Evolutionary conservation across 2,888 invertebrate species (phyloP).

Genomic region (Stenodema calcarata): DNA sequence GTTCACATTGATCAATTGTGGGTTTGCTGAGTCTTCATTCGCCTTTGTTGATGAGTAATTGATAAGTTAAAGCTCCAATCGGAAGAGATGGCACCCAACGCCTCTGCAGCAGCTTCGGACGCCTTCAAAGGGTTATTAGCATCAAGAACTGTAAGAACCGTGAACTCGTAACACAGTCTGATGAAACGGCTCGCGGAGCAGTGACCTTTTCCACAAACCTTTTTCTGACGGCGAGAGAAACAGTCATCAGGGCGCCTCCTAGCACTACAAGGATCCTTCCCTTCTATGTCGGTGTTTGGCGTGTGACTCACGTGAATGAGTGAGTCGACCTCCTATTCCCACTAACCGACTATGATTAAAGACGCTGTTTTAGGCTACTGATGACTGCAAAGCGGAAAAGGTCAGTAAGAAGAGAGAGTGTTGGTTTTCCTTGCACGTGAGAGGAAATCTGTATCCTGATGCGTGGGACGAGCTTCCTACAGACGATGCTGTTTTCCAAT

Average conservation of each 20-base stretch:
- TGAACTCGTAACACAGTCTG: not conserved
- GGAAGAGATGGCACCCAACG: not conserved
- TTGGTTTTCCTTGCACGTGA: not conserved
- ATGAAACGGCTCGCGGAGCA: not conserved
- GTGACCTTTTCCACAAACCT: not conserved
- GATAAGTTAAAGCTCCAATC: not conserved
- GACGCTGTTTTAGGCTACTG: not conserved
- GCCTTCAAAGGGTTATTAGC: not conserved
- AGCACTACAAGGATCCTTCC: not conserved
- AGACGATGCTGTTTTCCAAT: too few species aligned
- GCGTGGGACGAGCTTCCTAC: too few species aligned
- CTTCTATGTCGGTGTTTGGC: not conserved
- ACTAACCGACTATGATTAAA: not conserved
- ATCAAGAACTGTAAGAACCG: not conserved
- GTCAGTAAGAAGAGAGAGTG: not conserved
- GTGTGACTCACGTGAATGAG: not conserved
- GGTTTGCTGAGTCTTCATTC: not conserved
- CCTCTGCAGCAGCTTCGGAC: not conserved
- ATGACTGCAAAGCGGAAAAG: not conserved
- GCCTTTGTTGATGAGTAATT: not conserved
- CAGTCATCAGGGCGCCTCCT: not conserved
- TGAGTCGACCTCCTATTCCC: not conserved
- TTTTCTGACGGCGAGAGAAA: not conserved
- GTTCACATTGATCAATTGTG: too few species aligned
- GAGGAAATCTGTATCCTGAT: too few species aligned